A percentile compares a stretch with the other conserved stretches of the same genome.
These are phyloP conservation scores for Papilio aristodemus DNA, from an alignment of 1,140 invertebrate genomes.

Conservation along the genomic window DNA sequence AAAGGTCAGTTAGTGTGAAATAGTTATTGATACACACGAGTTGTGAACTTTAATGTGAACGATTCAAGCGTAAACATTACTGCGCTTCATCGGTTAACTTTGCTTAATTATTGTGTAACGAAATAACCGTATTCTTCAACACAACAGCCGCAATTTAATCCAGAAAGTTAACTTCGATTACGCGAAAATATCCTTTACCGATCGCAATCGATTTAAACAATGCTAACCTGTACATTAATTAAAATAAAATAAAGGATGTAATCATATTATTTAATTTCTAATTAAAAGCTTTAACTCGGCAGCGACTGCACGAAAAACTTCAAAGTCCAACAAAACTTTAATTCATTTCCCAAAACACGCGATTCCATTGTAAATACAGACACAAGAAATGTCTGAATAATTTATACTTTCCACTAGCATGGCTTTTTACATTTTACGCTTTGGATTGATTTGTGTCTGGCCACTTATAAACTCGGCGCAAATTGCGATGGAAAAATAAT, in stretches of 20 bases:
- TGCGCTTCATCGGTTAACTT: slow-evolving; percentile 54
- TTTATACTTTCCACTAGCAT: slow-evolving; percentile 62
- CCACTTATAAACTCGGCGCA: slow-evolving; percentile 25
- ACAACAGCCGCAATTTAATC: slow-evolving; percentile 18
- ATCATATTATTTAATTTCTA: slow-evolving; percentile 33
- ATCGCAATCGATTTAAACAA: slow-evolving; percentile 30
- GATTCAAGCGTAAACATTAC: slow-evolving; percentile 51
- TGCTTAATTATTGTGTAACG: slow-evolving; percentile 50
- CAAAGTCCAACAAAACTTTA: slow-evolving; percentile 36
- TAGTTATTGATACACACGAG: slow-evolving; percentile 46
- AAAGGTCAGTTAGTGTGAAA: slow-evolving; percentile 51
- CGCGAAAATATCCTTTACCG: background rate
- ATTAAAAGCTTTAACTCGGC: slow-evolving; percentile 35
- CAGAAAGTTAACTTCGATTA: slow-evolving; percentile 21
- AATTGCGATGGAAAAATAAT: slow-evolving; percentile 26
- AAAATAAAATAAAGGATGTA: slow-evolving; percentile 35
- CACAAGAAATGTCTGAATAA: slow-evolving; percentile 71
- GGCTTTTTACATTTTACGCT: slow-evolving; percentile 54
- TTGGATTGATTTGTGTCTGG: slow-evolving; percentile 42
- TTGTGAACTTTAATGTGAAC: slow-evolving; percentile 61
- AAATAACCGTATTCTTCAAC: slow-evolving; percentile 37
- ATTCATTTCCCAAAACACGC: slow-evolving; percentile 63
- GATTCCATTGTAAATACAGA: slow-evolving; percentile 59
- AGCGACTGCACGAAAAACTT: slow-evolving; percentile 36
- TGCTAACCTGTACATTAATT: slow-evolving; percentile 34